These are phyloP conservation scores for Scalopus aquaticus DNA, from an alignment of 2,113 vertebrate species.

Conservation along the genomic window DNA sequence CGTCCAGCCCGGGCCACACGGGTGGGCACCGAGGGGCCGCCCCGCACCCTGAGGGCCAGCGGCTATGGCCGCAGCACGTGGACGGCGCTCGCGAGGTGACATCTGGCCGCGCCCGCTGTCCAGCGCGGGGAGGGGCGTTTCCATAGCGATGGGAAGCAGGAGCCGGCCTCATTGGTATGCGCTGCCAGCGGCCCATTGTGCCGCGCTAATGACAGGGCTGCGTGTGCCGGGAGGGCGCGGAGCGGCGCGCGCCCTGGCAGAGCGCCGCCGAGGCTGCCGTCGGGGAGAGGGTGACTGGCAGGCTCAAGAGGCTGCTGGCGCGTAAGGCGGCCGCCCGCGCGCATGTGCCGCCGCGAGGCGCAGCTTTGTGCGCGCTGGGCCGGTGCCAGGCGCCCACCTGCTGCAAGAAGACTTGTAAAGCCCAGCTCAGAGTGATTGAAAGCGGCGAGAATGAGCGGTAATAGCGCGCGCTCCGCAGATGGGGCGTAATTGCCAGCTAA, in stretches of 20 bases:
- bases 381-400: slow-evolving; percentile 92
- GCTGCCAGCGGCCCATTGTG: slow-evolving; percentile 93
- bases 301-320: slow-evolving; percentile 89
- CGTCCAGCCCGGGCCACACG: too few species aligned
- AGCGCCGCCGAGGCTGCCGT: slow-evolving; percentile 90
- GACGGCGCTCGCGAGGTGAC: slow-evolving; percentile 89
- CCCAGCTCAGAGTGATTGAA: slow-evolving; percentile 93
- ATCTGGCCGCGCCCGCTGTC: slow-evolving; percentile 90
- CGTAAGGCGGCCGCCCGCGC: slow-evolving; percentile 88
- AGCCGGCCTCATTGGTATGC: slow-evolving; percentile 95
- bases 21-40: too few species aligned
- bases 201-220: slow-evolving; percentile 95
- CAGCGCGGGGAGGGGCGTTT: slow-evolving; percentile 88
- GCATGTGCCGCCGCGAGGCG: slow-evolving; percentile 92
- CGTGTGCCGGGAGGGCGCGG: slow-evolving; percentile 93
- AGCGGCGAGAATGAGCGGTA: slow-evolving; percentile 93
- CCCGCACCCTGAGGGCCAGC: slow-evolving; percentile 40
- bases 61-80: slow-evolving; percentile 84
- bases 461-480: slow-evolving; percentile 92
- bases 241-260: slow-evolving; percentile 84
- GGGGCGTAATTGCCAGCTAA: slow-evolving; percentile 92
- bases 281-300: slow-evolving; percentile 91
- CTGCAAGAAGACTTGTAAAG: slow-evolving; percentile 94
- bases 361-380: slow-evolving; percentile 92
- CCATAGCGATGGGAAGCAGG: slow-evolving; percentile 93